A percentile compares a stretch with the other conserved stretches of the same genome.
Evolutionary conservation across 2,113 vertebrate genomes (phyloP).

Genomic region (Chaetops frenatus): DNA sequence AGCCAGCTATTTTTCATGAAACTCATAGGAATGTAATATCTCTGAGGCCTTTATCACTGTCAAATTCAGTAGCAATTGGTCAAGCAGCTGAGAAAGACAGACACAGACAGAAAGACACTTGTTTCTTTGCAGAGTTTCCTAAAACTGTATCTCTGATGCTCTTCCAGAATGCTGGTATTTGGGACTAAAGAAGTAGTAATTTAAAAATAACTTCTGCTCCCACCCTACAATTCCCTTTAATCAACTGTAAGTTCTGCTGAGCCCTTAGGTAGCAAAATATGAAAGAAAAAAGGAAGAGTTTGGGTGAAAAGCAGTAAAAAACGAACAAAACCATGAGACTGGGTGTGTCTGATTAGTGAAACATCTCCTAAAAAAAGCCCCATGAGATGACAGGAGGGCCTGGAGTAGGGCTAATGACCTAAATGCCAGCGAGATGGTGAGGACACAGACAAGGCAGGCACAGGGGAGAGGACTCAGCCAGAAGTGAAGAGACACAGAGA

Average conservation of each 20-base stretch:
- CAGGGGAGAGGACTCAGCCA: neutral
- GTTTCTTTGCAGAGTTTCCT: neutral
- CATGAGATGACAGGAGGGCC: neutral
- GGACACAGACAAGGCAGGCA: neutral
- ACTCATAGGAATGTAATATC: constrained; percentile 4
- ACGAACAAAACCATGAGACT: neutral
- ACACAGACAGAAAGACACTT: neutral
- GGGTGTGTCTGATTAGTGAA: neutral
- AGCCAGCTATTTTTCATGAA: constrained; percentile 45
- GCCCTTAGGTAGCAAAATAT: neutral
- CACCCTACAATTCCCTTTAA: neutral
- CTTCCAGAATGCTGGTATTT: neutral
- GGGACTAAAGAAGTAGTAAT: neutral
- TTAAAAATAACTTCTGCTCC: neutral
- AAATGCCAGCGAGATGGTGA: neutral
- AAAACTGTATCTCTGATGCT: neutral
- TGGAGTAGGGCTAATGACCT: neutral
- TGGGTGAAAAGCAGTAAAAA: neutral
- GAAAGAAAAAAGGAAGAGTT: neutral
- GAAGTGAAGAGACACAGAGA: neutral
- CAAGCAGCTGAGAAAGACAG: neutral
- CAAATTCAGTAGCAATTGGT: constrained; percentile 16
- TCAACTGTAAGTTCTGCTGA: neutral
- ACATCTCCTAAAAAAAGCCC: neutral
- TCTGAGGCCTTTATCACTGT: constrained; percentile 16